Percentiles rank a stretch among this genome's conserved stretches.
Evolutionary conservation across 2,888 invertebrate genomes (phyloP).

Genomic region (Mesorhabditis sp.): DNA sequence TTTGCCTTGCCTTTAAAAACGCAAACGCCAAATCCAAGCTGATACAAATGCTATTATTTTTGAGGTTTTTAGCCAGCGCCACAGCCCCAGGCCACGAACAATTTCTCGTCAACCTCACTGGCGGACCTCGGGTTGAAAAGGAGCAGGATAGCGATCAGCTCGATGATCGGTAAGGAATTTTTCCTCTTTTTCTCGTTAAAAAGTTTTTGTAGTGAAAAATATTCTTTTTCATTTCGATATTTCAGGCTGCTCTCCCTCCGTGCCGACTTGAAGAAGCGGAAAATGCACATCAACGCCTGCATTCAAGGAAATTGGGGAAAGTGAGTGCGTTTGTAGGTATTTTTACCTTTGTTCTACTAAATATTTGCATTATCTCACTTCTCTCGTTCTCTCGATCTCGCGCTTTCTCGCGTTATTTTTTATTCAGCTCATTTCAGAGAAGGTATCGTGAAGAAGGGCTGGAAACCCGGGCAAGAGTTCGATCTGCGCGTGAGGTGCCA

Average conservation of each 20-base stretch:
- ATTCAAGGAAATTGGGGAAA: constrained; percentile 56
- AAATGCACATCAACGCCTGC: constrained; percentile 52
- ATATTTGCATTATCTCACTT: no score
- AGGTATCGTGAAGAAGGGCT: constrained; percentile 38
- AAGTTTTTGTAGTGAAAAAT: no score
- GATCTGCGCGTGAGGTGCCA: constrained; percentile 55
- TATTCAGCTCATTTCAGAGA: constrained; percentile 29
- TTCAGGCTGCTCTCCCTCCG: constrained; percentile 42
- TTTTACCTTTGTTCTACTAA: no score
- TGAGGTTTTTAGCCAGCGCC: neutral
- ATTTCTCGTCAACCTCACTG: constrained; percentile 52
- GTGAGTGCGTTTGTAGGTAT: constrained; percentile 16
- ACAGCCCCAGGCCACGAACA: constrained; percentile 39
- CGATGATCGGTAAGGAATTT: constrained; percentile 33
- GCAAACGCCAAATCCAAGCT: neutral
- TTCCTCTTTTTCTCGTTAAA: no score
- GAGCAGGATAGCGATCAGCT: constrained; percentile 44
- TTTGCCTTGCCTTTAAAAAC: neutral
- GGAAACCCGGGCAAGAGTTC: constrained; percentile 49
- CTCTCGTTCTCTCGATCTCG: no score
- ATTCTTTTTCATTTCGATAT: neutral
- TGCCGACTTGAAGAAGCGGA: constrained; percentile 40
- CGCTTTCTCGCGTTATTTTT: no score
- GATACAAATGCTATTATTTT: neutral
- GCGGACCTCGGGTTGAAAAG: constrained; percentile 50